phyloP scores from a whole-genome alignment of 2,113 vertebrate species.

The Crotalus helleri region DNA sequence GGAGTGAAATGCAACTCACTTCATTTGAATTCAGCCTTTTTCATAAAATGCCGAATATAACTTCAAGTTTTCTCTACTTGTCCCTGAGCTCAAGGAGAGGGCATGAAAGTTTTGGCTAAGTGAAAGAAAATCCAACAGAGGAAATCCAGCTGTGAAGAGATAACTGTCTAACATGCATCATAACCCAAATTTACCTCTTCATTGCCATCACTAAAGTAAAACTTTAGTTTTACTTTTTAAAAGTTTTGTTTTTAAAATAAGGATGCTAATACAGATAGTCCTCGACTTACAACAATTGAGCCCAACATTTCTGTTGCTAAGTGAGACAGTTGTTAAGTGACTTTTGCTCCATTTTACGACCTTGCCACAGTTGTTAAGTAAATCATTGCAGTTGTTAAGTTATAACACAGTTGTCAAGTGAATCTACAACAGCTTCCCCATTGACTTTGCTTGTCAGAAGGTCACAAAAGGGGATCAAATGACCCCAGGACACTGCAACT shows the following conservation, averaged over 20 bases:
- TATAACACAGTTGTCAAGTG: not conserved
- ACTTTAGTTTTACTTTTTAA: not conserved
- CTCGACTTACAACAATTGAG: not conserved
- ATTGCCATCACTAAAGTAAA: not conserved
- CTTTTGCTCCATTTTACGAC: no score
- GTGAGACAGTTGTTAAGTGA: not conserved
- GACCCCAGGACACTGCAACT: not conserved
- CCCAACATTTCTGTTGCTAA: not conserved
- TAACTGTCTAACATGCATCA: not conserved
- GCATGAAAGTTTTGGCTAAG: not conserved
- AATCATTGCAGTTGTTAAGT: not conserved
- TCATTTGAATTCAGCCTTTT: not conserved
- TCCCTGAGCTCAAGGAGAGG: not conserved
- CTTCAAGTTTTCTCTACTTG: not conserved
- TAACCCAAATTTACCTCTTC: not conserved
- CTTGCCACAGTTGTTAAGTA: not conserved
- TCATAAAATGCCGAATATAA: not conserved
- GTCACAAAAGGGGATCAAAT: not conserved
- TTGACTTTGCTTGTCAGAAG: not conserved
- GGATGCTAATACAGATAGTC: not conserved
- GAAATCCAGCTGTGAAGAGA: not conserved
- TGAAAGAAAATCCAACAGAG: not conserved
- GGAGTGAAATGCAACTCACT: not conserved
- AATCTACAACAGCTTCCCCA: not conserved
- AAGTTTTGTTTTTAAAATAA: not conserved